Evolutionary conservation across 2,888 invertebrate genomes (phyloP), one percentile per base, ranked within the genome.

Genomic region (Pseudococcus jackbeardsleyi): DNA sequence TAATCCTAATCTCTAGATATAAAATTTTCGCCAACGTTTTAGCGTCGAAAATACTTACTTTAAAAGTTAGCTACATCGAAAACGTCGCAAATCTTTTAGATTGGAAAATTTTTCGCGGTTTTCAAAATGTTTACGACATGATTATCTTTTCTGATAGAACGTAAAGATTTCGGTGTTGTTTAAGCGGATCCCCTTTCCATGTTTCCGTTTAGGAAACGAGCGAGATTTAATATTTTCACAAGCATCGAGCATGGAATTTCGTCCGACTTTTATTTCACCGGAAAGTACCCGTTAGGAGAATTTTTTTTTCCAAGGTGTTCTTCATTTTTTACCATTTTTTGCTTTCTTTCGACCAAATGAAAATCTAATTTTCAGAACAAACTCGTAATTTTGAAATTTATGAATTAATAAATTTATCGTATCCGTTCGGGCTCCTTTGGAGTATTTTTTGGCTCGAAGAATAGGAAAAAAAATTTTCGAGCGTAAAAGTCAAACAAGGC

Each of bases 201-300:
- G 79, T 79, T 79, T 79, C 79, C 79, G 79, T 19, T 46, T 19
- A 33, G 79, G 79, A 79, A 79, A 79, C 79, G n/a, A 79, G 79
- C 46, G 42, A 79, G 42, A 79, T 79, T 79, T 79, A 79, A 79
- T 79, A 79, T 79, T 79, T n/a, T 79, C 79, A 46, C 79, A 26
- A 79, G 79, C 79, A 46, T 72, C 72, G 72, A 72, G 72, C 72
- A 33, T 72, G 33, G 72, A 72, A 72, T 72, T 72, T 33, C 12
- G 72, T 33, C 72, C 33, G 72, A 72, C 33, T 72, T 72, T 72
- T 72, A 33, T 33, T 33, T 33, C 72, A 12, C 26, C 72, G 72
- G 72, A 72, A 72, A 33, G 33, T 72, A 72, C 33, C 33, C 72
- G 33, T 33, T 64, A 9, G 33, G 33, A 68, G 17, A 6, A 72